phyloP scores from a whole-genome alignment of 2,797 vertebrate genomes.

The Sylvia borin region DNA sequence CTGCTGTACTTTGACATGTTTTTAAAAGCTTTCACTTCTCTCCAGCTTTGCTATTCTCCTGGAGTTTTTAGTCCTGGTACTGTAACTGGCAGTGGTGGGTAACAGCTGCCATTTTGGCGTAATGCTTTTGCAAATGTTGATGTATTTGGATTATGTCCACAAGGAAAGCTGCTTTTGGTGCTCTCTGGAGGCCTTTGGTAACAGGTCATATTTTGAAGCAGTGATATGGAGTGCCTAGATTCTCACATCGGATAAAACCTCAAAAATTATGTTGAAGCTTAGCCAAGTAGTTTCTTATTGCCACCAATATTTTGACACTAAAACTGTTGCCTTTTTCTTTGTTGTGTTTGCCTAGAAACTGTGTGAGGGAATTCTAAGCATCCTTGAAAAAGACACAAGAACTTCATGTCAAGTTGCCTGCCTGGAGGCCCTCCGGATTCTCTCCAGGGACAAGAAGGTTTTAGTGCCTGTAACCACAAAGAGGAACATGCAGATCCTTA shows the following conservation, averaged over 20 bases:
- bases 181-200: not conserved
- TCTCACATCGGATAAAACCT: not conserved
- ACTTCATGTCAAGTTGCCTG: constrained; percentile 88
- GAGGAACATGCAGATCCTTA: constrained; percentile 90
- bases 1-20: not conserved
- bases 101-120: not conserved
- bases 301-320: not conserved
- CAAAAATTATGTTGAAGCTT: not conserved
- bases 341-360: constrained; percentile 82
- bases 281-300: not conserved
- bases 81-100: not conserved
- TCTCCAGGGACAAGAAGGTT: constrained; percentile 94
- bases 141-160: not conserved
- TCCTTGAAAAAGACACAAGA: constrained; percentile 82
- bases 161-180: not conserved
- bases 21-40: not conserved
- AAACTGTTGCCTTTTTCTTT: constrained; percentile 1
- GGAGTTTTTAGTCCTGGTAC: not conserved
- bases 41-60: not conserved
- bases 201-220: not conserved
- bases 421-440: constrained; percentile 93
- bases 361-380: constrained; percentile 86
- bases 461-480: constrained; percentile 91
- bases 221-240: not conserved
- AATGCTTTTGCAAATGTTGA: not conserved